Conservation (phyloP, 2,797 vertebrate genomes). For the Echiichthys vipera region DNA sequence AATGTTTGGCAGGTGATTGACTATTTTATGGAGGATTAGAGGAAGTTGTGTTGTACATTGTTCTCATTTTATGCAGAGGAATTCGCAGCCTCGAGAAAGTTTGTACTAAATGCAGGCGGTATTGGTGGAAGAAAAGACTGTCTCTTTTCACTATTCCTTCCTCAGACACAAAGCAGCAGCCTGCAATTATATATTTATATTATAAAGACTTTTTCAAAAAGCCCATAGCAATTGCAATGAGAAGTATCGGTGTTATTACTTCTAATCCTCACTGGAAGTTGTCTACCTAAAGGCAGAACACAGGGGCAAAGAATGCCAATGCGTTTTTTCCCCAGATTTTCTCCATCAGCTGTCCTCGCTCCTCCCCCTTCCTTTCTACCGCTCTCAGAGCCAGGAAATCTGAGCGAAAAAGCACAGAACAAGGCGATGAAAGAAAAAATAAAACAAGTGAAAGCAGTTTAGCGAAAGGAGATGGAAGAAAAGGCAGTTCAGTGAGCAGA, state of each 20-base stretch:
- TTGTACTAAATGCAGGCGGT: background rate
- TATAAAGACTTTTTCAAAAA: slow-evolving; percentile 16
- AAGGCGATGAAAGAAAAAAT: slow-evolving; percentile 57
- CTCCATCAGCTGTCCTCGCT: slow-evolving; percentile 71
- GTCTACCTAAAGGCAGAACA: slow-evolving; percentile 46
- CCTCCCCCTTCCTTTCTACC: slow-evolving; percentile 51
- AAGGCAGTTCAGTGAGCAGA: slow-evolving; percentile 40
- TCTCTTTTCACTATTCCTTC: background rate
- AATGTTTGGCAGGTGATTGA: slow-evolving; percentile 44
- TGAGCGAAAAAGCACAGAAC: slow-evolving; percentile 69
- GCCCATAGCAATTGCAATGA: slow-evolving; percentile 11
- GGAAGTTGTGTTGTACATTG: slow-evolving; percentile 6
- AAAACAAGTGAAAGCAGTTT: slow-evolving; percentile 72
- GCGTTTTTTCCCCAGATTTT: slow-evolving; percentile 63
- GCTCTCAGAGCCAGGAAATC: slow-evolving; percentile 60
- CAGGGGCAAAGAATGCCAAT: slow-evolving; percentile 60
- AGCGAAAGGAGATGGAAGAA: slow-evolving; percentile 38
- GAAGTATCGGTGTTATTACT: slow-evolving; percentile 39
- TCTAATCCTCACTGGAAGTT: slow-evolving; percentile 36
- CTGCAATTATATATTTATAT: slow-evolving; percentile 23
- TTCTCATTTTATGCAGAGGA: slow-evolving; percentile 17
- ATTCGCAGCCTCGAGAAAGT: background rate
- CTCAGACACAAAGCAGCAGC: slow-evolving; percentile 20
- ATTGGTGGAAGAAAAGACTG: background rate
- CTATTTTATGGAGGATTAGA: slow-evolving; percentile 19